Percentiles rank a stretch among this genome's conserved stretches.
Conservation (phyloP, 2,888 invertebrate genomes). For the Eutolmus rufibarbis region DNA sequence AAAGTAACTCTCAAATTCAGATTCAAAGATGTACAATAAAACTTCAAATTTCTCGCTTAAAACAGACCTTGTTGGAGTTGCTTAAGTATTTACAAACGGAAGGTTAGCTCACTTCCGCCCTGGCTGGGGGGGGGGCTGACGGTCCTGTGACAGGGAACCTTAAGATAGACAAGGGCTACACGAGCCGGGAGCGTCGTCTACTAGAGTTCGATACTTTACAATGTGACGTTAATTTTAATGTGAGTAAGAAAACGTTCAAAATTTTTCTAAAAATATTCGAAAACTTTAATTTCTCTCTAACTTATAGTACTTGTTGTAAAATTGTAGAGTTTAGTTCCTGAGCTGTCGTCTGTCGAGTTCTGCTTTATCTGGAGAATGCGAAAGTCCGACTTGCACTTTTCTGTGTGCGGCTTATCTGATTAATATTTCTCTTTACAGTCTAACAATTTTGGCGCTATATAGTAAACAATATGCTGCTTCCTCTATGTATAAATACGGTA, state of each 20-base stretch:
- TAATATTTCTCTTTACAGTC: slow-evolving; percentile 26
- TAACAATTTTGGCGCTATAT: slow-evolving; percentile 28
- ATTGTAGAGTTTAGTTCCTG: slow-evolving; percentile 29
- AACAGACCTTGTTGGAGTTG: slow-evolving; percentile 17
- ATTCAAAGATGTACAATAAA: slow-evolving; percentile 37
- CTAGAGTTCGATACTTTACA: background rate
- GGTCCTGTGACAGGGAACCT: background rate
- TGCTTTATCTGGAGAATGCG: slow-evolving; percentile 13
- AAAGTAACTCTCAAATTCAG: slow-evolving; percentile 5
- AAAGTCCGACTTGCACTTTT: background rate
- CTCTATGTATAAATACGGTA: slow-evolving; percentile 30
- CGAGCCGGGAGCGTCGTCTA: background rate
- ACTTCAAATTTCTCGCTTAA: slow-evolving; percentile 19
- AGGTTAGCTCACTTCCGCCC: background rate
- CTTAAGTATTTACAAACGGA: slow-evolving; percentile 36
- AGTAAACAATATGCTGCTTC: slow-evolving; percentile 23
- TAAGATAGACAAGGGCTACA: background rate
- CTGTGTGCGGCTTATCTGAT: background rate
- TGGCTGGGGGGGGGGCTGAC: background rate
- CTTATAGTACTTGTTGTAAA: slow-evolving; percentile 8
- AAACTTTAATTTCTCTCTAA: slow-evolving; percentile 1
- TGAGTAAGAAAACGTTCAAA: slow-evolving; percentile 34
- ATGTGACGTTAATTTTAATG: background rate
- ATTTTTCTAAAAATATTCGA: slow-evolving; percentile 41
- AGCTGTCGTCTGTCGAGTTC: slow-evolving; percentile 17